Conservation (phyloP, 2,888 invertebrate genomes). For the Temnothorax rugatulus region DNA sequence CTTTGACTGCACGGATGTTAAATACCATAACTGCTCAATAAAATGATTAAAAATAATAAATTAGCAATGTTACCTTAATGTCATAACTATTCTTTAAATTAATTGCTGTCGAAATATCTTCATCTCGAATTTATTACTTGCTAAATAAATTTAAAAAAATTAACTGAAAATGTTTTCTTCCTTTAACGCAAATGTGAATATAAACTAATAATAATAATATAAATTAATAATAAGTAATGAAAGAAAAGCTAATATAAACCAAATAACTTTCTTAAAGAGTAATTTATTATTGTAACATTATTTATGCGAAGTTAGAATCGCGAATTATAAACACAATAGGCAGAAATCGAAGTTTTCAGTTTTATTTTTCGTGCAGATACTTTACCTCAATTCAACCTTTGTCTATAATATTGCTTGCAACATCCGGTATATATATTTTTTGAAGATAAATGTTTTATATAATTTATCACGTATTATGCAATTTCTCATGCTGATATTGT, state of each 20-base stretch:
- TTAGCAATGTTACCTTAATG: neutral
- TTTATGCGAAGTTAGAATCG: neutral
- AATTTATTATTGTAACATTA: neutral
- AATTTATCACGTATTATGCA: neutral
- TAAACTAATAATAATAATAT: neutral
- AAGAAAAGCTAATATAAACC: neutral
- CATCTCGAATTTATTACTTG: neutral
- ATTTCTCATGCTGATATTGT: neutral
- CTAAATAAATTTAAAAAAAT: neutral
- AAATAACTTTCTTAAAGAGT: neutral
- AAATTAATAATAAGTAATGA: neutral
- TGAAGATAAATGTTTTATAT: neutral
- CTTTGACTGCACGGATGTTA: neutral
- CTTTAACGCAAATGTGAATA: neutral
- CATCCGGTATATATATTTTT: neutral
- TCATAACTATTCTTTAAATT: neutral
- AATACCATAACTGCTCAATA: neutral
- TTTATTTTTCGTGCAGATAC: neutral
- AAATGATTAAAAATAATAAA: conserved; percentile 2
- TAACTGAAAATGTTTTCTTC: neutral
- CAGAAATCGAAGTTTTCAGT: neutral
- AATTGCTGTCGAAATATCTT: neutral
- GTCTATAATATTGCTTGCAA: neutral
- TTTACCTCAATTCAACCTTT: neutral
- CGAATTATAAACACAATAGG: neutral